phyloP scores from a whole-genome alignment of 2,113 vertebrate species.

The Regulus satrapa region DNA sequence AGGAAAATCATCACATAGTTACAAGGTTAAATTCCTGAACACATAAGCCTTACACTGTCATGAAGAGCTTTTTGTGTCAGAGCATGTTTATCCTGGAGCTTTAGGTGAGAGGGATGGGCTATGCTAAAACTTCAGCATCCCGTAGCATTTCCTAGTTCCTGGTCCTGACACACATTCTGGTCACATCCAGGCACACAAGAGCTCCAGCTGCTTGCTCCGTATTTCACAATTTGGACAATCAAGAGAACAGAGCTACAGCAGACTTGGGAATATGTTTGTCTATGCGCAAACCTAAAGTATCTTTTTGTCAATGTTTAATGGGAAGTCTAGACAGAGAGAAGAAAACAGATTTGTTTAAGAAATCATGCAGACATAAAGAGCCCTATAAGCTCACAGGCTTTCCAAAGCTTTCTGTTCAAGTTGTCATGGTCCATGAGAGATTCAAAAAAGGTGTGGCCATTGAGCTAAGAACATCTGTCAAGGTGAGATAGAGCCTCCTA shows the following conservation, averaged over 20 bases:
- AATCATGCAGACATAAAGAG: not conserved
- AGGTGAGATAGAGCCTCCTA: not conserved
- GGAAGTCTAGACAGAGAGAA: not conserved
- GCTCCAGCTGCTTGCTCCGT: not conserved
- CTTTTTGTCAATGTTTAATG: not conserved
- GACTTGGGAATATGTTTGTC: not conserved
- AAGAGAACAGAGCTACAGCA: not conserved
- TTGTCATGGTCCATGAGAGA: not conserved
- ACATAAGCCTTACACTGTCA: not conserved
- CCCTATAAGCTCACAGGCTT: not conserved
- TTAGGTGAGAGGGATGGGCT: not conserved
- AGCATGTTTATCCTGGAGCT: not conserved
- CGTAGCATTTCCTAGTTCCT: not conserved
- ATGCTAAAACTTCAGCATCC: not conserved
- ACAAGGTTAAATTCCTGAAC: not conserved
- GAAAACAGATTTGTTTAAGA: not conserved
- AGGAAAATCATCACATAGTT: not conserved
- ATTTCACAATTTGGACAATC: not conserved
- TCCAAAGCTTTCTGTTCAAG: not conserved
- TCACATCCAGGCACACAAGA: not conserved
- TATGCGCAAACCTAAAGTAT: not conserved
- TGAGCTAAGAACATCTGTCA: not conserved
- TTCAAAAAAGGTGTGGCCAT: not conserved
- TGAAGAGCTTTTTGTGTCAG: not conserved
- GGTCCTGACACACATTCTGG: not conserved